Evolutionary conservation across 2,888 invertebrate species (phyloP).

Genomic region (Limenitis camilla): DNA sequence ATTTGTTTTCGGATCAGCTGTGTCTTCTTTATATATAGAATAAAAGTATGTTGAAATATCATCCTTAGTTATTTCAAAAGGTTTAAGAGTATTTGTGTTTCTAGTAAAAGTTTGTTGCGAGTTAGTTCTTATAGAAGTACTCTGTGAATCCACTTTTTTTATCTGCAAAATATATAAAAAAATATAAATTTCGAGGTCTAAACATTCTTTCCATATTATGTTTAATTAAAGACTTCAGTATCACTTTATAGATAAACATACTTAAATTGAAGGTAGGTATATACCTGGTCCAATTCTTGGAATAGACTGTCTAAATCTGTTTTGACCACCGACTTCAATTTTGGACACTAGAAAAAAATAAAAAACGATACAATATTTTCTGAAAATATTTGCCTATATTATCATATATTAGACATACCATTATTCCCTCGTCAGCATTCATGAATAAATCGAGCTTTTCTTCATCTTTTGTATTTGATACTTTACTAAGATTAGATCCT

Average conservation of each 20-base stretch:
- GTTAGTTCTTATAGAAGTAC: slow-evolving; percentile 17
- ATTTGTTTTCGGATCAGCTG: slow-evolving; percentile 24
- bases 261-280: slow-evolving; percentile 19
- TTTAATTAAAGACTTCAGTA: no score
- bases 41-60: slow-evolving; percentile 38
- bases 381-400: no score
- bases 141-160: slow-evolving; percentile 32
- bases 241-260: background rate
- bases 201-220: no score
- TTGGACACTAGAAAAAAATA: slow-evolving; percentile 46
- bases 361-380: background rate
- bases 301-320: slow-evolving; percentile 44
- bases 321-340: slow-evolving; percentile 36
- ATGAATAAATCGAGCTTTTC: slow-evolving; percentile 29
- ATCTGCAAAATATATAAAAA: slow-evolving; percentile 32
- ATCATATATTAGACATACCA: slow-evolving; percentile 19
- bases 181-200: background rate
- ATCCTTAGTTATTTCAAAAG: slow-evolving; percentile 25
- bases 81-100: slow-evolving; percentile 17
- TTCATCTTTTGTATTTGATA: slow-evolving; percentile 17
- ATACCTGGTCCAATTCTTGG: slow-evolving; percentile 49
- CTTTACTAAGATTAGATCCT: background rate
- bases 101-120: slow-evolving; percentile 1
- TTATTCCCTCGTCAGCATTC: slow-evolving; percentile 20
- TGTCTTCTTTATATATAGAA: slow-evolving; percentile 24